These are phyloP conservation scores for Magallana gigas DNA, from an alignment of 1,140 invertebrate genomes.

Conservation along the genomic window DNA sequence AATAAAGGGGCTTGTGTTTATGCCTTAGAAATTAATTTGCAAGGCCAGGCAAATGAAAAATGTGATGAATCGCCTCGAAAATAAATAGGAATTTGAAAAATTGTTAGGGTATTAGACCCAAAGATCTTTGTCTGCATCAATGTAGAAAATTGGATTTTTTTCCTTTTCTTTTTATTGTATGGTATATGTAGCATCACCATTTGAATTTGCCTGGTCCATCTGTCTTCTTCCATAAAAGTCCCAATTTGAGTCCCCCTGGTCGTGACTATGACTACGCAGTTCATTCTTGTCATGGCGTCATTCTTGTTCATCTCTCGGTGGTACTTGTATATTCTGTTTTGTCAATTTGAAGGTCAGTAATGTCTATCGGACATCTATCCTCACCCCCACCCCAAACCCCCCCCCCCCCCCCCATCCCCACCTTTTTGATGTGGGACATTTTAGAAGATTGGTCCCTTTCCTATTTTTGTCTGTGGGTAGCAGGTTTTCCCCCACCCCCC, in stretches of 20 bases:
- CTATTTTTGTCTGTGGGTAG: neutral
- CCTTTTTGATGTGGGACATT: neutral
- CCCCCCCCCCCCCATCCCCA: no score
- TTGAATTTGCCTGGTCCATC: neutral
- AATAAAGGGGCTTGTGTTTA: no score
- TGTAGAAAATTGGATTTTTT: no score
- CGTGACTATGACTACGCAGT: constrained; percentile 17
- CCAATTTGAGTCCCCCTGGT: constrained; percentile 6
- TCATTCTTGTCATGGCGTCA: neutral
- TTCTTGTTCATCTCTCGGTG: neutral
- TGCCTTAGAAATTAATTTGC: no score
- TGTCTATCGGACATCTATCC: neutral
- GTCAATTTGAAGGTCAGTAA: constrained; percentile 1
- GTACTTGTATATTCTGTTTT: neutral
- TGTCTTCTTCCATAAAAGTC: constrained; percentile 20
- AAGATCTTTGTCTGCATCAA: no score
- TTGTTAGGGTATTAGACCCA: no score
- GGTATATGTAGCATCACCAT: no score
- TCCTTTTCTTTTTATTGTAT: no score
- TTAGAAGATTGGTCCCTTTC: neutral
- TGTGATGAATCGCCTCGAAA: no score
- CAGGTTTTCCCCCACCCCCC: neutral
- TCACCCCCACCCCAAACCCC: no score
- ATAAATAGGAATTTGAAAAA: no score
- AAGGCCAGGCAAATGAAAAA: no score